Evolutionary conservation across 2,113 vertebrate species (phyloP).

Genomic region (Atherinomorus stipes): DNA sequence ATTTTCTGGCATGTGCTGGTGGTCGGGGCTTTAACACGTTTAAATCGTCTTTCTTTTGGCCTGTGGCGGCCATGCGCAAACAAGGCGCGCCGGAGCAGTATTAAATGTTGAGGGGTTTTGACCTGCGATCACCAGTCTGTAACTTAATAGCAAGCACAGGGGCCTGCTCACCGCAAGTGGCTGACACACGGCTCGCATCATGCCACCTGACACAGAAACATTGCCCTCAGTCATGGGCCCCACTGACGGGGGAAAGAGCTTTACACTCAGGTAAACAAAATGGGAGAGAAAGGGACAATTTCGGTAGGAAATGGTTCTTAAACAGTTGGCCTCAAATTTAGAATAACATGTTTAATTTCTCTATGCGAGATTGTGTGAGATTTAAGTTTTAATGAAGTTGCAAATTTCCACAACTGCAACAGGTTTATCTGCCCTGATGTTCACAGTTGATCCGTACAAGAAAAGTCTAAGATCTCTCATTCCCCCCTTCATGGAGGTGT

Average conservation of each 20-base stretch:
- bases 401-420: constrained; percentile 8
- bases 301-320: not conserved
- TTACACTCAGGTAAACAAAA: constrained; percentile 67
- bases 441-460: not conserved
- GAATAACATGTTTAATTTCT: not conserved
- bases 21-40: constrained; percentile 2
- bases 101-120: constrained; percentile 69
- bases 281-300: not conserved
- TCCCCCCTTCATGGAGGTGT: constrained; percentile 77
- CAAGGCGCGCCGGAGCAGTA: constrained; percentile 49
- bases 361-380: not conserved
- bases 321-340: not conserved
- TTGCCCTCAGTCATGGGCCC: constrained; percentile 56
- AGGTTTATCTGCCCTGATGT: constrained; percentile 3
- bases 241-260: constrained; percentile 69
- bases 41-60: not conserved
- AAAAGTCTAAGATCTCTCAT: constrained; percentile 53
- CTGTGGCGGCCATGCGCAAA: constrained; percentile 41
- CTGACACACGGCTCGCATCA: constrained; percentile 77
- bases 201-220: constrained; percentile 58
- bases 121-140: constrained; percentile 69
- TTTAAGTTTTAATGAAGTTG: not conserved
- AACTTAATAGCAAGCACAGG: constrained; percentile 73
- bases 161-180: constrained; percentile 71
- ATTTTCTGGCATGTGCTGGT: constrained; percentile 3